Evolutionary conservation across 2,113 vertebrate species (phyloP).

Genomic region (Nettapus auritus): DNA sequence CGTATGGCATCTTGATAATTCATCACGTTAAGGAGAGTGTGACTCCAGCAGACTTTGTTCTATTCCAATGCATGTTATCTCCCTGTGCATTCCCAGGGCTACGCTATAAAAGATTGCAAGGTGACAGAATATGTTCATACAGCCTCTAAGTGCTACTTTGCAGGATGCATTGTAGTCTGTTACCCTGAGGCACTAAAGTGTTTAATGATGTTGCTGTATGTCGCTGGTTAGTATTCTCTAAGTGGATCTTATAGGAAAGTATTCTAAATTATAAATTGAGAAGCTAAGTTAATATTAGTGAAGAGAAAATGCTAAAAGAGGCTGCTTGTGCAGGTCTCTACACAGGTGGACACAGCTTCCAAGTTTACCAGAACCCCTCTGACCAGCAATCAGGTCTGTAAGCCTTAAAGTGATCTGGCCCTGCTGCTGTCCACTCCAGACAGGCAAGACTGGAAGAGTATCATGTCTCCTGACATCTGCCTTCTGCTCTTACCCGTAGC

Average conservation of each 20-base stretch:
- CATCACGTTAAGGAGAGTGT: conserved; percentile 41
- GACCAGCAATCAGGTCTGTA: not conserved
- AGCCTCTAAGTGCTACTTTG: conserved; percentile 41
- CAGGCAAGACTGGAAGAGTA: not conserved
- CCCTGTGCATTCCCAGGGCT: conserved; percentile 48
- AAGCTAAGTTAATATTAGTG: not conserved
- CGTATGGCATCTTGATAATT: conserved; percentile 19
- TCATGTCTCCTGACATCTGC: not conserved
- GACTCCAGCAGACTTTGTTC: conserved; percentile 48
- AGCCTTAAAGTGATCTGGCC: not conserved
- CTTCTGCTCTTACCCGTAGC: not conserved
- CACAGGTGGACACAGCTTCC: not conserved
- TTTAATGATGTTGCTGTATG: conserved; percentile 45
- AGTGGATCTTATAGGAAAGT: not conserved
- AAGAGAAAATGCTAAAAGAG: not conserved
- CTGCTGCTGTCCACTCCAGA: not conserved
- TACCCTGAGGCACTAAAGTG: conserved; percentile 48
- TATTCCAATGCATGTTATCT: conserved; percentile 34
- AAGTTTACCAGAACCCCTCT: not conserved
- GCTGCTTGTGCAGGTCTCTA: not conserved
- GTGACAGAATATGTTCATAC: conserved; percentile 53
- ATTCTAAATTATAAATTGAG: conserved; percentile 12
- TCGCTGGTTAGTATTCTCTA: conserved; percentile 26
- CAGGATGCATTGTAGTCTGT: conserved; percentile 32
- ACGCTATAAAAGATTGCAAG: conserved; percentile 43